Evolutionary conservation across 2,888 invertebrate species (phyloP).

Genomic region (Nymphalis urticae): DNA sequence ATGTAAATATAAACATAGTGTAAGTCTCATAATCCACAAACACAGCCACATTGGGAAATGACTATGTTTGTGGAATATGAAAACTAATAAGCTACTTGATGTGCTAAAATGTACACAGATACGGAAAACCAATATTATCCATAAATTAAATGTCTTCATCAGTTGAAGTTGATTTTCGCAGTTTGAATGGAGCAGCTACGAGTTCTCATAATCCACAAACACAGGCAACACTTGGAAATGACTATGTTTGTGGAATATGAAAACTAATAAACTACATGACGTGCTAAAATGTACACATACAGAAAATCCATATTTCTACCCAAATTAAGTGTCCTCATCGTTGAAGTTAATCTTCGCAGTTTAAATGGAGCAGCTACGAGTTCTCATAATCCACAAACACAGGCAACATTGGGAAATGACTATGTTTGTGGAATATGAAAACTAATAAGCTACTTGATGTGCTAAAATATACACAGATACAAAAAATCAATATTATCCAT

Average conservation of each 20-base stretch:
- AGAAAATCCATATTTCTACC: not conserved
- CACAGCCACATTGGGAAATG: too few species aligned
- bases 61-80: slow-evolving; percentile 3
- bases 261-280: not conserved
- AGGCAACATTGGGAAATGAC: not conserved
- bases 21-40: too few species aligned
- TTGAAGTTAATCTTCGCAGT: not conserved
- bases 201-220: slow-evolving; percentile 9
- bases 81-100: not conserved
- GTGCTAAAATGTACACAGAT: not conserved
- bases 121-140: too few species aligned
- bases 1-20: too few species aligned
- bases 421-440: slow-evolving; percentile 6
- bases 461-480: not conserved
- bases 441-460: not conserved
- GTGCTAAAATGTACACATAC: not conserved
- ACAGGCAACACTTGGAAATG: not conserved
- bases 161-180: not conserved
- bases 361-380: not conserved
- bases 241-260: slow-evolving; percentile 10
- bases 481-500: not conserved
- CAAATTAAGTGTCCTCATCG: not conserved
- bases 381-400: slow-evolving; percentile 7
- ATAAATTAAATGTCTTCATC: not conserved
- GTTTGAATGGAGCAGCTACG: not conserved